Conservation (phyloP, 2,888 invertebrate genomes). For the Allygus modestus region DNA sequence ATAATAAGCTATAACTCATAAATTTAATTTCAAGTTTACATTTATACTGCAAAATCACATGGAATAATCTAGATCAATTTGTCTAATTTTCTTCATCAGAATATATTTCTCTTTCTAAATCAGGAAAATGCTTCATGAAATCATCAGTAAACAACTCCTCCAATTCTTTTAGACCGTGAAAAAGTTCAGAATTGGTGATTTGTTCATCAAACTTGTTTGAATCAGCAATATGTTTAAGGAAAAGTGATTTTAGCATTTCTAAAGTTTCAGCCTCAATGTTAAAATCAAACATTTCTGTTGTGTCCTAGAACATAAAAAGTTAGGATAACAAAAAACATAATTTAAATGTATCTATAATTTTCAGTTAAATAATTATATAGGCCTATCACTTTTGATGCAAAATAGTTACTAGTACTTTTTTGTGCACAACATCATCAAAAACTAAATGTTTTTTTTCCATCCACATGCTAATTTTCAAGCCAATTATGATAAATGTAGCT, state of each 20-base stretch:
- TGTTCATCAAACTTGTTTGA: background rate
- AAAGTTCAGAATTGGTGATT: background rate
- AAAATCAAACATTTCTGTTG: background rate
- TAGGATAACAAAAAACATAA: no score
- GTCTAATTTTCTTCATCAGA: background rate
- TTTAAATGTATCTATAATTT: no score
- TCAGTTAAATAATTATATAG: no score
- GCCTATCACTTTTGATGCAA: no score
- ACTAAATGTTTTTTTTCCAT: no score
- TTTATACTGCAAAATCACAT: no score
- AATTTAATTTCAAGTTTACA: no score
- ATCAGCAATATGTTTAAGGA: background rate
- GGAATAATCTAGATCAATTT: background rate
- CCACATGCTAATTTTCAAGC: no score
- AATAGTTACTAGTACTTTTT: no score
- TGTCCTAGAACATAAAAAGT: background rate
- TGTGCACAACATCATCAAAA: no score
- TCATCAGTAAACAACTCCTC: background rate
- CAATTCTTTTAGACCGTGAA: background rate
- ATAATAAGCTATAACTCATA: no score
- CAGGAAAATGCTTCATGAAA: background rate
- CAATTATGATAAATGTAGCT: no score
- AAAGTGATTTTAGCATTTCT: background rate
- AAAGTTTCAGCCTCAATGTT: background rate
- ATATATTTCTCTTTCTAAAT: background rate